Conservation (phyloP, 2,888 invertebrate genomes). For the Oscheius sp. region DNA sequence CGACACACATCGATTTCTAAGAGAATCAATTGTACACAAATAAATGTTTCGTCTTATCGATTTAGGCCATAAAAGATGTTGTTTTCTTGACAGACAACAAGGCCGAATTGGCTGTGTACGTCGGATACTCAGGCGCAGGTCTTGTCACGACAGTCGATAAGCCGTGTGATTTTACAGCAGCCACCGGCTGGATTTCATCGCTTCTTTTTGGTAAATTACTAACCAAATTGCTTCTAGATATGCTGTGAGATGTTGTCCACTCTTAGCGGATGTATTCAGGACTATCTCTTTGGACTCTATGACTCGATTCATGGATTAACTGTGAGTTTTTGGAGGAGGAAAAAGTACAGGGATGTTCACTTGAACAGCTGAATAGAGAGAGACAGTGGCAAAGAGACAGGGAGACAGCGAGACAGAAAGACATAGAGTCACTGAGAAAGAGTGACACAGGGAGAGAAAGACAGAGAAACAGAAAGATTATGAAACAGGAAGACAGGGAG, state of each 20-base stretch:
- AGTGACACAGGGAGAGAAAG: too few species aligned
- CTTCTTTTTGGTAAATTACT: conserved; percentile 1
- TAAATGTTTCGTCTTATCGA: too few species aligned
- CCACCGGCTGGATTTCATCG: too few species aligned
- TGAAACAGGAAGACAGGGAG: not conserved
- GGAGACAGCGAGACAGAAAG: too few species aligned
- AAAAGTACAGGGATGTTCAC: too few species aligned
- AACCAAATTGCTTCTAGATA: conserved; percentile 11
- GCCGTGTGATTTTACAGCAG: too few species aligned
- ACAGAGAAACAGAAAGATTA: not conserved
- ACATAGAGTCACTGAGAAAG: too few species aligned
- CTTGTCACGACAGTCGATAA: too few species aligned
- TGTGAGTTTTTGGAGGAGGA: conserved; percentile 23
- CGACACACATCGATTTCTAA: conserved; percentile 57
- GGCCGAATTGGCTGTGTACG: too few species aligned
- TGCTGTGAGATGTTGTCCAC: conserved; percentile 26
- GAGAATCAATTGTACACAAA: conserved; percentile 9
- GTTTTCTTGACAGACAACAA: too few species aligned
- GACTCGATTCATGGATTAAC: conserved; percentile 46
- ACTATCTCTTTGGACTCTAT: conserved; percentile 42
- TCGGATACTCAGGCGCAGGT: too few species aligned
- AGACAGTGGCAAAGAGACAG: not conserved
- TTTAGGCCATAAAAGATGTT: too few species aligned
- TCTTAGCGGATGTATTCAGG: conserved; percentile 30
- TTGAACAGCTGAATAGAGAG: not conserved